phyloP scores from a whole-genome alignment of 2,113 vertebrate species.

The Fukomys damarensis region DNA sequence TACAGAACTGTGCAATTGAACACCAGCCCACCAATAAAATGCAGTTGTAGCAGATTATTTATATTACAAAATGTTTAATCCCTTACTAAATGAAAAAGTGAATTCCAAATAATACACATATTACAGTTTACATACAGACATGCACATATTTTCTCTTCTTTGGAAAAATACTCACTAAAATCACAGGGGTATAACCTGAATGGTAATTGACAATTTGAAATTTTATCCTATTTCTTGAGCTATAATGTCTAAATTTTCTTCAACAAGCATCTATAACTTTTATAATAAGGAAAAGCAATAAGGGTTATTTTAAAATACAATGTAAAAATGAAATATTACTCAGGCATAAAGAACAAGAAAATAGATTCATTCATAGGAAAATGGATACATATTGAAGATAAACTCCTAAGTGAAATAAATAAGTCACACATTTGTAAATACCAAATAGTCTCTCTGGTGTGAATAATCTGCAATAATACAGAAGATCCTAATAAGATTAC shows the following conservation, averaged over 20 bases:
- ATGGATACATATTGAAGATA: too few species aligned
- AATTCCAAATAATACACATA: background rate
- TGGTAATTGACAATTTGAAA: background rate
- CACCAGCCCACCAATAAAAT: background rate
- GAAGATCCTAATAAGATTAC: too few species aligned
- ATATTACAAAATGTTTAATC: constrained; percentile 48
- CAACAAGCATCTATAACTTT: constrained; percentile 49
- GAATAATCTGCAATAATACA: too few species aligned
- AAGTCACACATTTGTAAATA: too few species aligned
- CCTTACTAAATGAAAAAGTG: constrained; percentile 46
- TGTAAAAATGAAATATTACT: too few species aligned
- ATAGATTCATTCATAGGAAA: too few species aligned
- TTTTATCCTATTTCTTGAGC: constrained; percentile 41
- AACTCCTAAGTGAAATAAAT: too few species aligned
- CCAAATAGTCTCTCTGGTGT: too few species aligned
- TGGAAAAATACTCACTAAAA: constrained; percentile 47
- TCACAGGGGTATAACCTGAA: background rate
- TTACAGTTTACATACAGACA: background rate
- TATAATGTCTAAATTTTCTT: constrained; percentile 26
- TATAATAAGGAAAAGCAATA: constrained; percentile 28
- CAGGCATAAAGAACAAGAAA: too few species aligned
- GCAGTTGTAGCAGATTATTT: constrained; percentile 29
- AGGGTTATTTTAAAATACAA: constrained; percentile 1
- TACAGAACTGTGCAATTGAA: background rate
- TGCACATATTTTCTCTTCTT: background rate